Evolutionary conservation across 1,140 invertebrate genomes (phyloP).

Genomic region (Drosophila repleta): DNA sequence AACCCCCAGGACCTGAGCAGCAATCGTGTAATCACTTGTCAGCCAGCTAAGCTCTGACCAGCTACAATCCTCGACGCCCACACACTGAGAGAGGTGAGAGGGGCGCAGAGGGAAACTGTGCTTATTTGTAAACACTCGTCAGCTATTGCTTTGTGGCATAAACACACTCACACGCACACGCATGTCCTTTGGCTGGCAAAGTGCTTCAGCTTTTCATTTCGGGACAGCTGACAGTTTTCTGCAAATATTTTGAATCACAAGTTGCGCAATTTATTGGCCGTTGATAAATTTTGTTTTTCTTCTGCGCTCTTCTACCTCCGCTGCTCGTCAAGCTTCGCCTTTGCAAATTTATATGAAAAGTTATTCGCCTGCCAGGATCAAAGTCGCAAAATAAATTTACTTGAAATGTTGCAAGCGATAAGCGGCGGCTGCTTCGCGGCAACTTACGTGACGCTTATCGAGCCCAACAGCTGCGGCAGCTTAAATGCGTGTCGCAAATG

Average conservation of each 20-base stretch:
- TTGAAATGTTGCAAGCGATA: slow-evolving; percentile 61
- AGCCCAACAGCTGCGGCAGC: slow-evolving; percentile 14
- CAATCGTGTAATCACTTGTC: slow-evolving; percentile 76
- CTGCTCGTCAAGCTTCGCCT: slow-evolving; percentile 12
- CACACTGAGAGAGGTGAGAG: neutral
- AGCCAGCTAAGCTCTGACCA: slow-evolving; percentile 61
- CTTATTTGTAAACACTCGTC: slow-evolving; percentile 74
- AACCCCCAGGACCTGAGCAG: slow-evolving; percentile 23
- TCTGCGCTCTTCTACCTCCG: neutral
- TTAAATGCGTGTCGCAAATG: slow-evolving; percentile 31
- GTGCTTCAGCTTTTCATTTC: slow-evolving; percentile 4
- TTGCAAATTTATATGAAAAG: slow-evolving; percentile 76
- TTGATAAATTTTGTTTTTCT: slow-evolving; percentile 55
- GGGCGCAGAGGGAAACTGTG: neutral
- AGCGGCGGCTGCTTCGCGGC: slow-evolving; percentile 41
- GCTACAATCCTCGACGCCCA: neutral
- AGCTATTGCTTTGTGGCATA: slow-evolving; percentile 44
- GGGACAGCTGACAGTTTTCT: slow-evolving; percentile 36
- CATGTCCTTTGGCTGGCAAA: slow-evolving; percentile 4
- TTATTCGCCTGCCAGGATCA: slow-evolving; percentile 56
- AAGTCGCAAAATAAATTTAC: slow-evolving; percentile 74
- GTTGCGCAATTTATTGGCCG: slow-evolving; percentile 65
- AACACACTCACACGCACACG: slow-evolving; percentile 16
- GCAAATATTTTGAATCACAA: slow-evolving; percentile 70
- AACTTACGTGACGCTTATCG: slow-evolving; percentile 63